Evolutionary conservation across 2,113 vertebrate species (phyloP).

Genomic region (Bostrychus sinensis): DNA sequence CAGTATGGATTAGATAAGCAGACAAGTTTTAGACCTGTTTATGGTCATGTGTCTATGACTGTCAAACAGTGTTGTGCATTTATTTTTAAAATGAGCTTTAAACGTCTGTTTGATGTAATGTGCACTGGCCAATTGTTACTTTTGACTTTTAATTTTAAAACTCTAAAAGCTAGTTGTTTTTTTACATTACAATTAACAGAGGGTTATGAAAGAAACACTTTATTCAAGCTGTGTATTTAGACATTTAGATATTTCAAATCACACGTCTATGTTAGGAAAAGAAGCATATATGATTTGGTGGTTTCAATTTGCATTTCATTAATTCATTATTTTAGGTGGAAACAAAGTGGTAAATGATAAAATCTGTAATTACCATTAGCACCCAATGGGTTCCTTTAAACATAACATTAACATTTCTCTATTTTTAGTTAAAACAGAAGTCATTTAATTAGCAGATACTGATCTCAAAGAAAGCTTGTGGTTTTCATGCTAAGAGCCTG

Average conservation of each 20-base stretch:
- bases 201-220: neutral
- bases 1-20: neutral
- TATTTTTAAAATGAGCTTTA: no score
- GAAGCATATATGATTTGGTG: neutral
- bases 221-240: no score
- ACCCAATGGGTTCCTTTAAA: slow-evolving; percentile 1
- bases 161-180: no score
- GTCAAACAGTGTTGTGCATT: neutral
- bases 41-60: neutral
- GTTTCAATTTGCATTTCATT: neutral
- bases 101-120: no score
- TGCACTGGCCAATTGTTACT: no score
- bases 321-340: neutral
- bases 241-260: no score
- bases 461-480: neutral
- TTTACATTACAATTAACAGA: neutral
- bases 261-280: neutral
- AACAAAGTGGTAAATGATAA: slow-evolving; percentile 1
- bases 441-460: slow-evolving; percentile 14
- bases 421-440: neutral
- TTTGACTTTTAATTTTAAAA: no score
- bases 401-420: slow-evolving; percentile 4
- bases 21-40: neutral
- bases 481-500: neutral
- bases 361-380: slow-evolving; percentile 1